Percentiles rank a stretch among this genome's conserved stretches.
Conservation (phyloP, 53 echinoderm and acorn worm genomes). For the Paelopatides confundens region DNA sequence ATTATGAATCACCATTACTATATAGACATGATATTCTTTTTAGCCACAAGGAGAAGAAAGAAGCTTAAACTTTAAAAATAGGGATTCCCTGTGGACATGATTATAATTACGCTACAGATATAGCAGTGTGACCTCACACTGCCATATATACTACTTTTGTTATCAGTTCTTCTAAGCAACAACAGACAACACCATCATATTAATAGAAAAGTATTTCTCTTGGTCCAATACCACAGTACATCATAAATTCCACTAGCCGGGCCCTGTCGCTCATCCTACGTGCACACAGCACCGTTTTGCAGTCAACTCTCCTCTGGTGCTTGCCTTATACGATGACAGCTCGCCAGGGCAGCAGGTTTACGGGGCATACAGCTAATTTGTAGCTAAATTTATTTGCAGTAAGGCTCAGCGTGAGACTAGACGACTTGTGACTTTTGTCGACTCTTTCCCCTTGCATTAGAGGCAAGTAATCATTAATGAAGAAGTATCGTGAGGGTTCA, state of each 20-base stretch:
- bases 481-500: neutral
- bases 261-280: neutral
- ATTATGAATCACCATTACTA: too few relatives aligned
- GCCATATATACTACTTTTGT: conserved; percentile 3
- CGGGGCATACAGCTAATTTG: conserved; percentile 30
- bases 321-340: neutral
- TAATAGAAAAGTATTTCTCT: conserved; percentile 25
- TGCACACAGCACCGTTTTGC: neutral
- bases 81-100: neutral
- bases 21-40: too few relatives aligned
- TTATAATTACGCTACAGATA: neutral
- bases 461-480: neutral
- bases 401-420: conserved; percentile 16
- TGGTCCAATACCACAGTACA: conserved; percentile 4
- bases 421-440: conserved; percentile 27
- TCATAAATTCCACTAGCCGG: conserved; percentile 35
- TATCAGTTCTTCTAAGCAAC: conserved; percentile 34
- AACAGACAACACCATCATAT: conserved; percentile 27
- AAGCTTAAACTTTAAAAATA: neutral
- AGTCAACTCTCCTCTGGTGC: neutral
- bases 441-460: neutral
- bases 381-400: conserved; percentile 40
- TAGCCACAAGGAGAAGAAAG: too few relatives aligned
- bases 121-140: neutral
- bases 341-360: conserved; percentile 3